phyloP scores from a whole-genome alignment of 2,797 vertebrate species.

The Parauchenoglanis punctatus region DNA sequence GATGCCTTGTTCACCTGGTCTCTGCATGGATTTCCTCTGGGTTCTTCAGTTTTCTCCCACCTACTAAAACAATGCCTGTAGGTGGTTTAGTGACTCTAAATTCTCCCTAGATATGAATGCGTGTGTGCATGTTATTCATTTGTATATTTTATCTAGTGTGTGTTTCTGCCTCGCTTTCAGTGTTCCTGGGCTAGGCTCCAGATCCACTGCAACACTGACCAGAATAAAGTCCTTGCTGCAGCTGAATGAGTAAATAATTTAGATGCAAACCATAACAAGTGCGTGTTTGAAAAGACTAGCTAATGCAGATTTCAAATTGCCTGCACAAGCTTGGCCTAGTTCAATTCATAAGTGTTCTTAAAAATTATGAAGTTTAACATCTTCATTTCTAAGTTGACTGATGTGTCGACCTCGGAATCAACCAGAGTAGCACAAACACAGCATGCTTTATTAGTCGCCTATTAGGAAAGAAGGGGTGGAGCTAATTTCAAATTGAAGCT shows the following conservation, averaged over 20 bases:
- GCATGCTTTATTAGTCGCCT: not conserved
- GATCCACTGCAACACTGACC: not conserved
- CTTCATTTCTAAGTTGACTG: not conserved
- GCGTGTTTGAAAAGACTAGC: not conserved
- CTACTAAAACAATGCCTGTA: not conserved
- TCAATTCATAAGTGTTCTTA: not conserved
- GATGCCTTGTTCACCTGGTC: not conserved
- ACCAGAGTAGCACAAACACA: not conserved
- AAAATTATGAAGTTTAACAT: not conserved
- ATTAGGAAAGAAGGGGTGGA: not conserved
- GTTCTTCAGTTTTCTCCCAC: not conserved
- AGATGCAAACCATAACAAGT: not conserved
- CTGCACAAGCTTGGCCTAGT: not conserved
- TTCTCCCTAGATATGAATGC: not conserved
- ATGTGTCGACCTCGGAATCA: not conserved
- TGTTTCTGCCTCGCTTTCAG: not conserved
- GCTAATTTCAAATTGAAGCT: not conserved
- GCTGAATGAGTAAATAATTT: conserved; percentile 15
- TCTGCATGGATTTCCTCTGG: not conserved
- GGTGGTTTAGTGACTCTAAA: not conserved
- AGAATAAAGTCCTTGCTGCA: not conserved
- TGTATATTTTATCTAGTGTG: not conserved
- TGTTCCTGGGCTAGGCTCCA: not conserved
- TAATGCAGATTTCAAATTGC: conserved; percentile 1
- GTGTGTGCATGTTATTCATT: not conserved